Conservation (phyloP, 2,888 invertebrate genomes). For the Tillus elongatus region DNA sequence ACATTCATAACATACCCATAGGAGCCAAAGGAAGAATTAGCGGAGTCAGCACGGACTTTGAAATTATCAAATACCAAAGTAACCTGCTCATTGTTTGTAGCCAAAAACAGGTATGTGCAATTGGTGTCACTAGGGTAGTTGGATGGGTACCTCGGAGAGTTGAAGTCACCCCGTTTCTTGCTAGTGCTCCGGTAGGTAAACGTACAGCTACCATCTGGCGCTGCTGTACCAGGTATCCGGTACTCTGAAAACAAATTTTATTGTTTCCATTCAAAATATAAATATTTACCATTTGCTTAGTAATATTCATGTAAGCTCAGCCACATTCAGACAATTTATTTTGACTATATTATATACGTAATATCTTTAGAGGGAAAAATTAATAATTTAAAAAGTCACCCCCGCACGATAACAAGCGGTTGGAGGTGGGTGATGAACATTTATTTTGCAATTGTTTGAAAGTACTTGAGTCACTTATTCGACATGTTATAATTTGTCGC, state of each 20-base stretch:
- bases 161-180: constrained; percentile 83
- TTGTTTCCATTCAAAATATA: too few relatives aligned
- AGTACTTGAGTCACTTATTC: too few relatives aligned
- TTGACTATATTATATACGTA: too few relatives aligned
- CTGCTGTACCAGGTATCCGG: constrained; percentile 87
- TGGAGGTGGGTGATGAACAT: too few relatives aligned
- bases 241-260: constrained; percentile 61
- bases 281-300: too few relatives aligned
- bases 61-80: constrained; percentile 87
- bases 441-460: too few relatives aligned
- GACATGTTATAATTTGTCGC: too few relatives aligned
- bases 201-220: constrained; percentile 83
- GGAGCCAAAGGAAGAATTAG: constrained; percentile 65
- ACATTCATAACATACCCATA: constrained; percentile 72
- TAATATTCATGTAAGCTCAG: too few relatives aligned
- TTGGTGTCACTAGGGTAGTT: constrained; percentile 93
- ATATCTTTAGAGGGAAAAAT: too few relatives aligned
- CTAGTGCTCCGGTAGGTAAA: constrained; percentile 86
- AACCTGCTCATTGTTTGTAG: constrained; percentile 81
- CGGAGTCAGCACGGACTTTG: constrained; percentile 74
- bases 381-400: too few relatives aligned
- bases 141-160: constrained; percentile 92
- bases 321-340: too few relatives aligned
- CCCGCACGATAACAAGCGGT: too few relatives aligned
- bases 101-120: constrained; percentile 86